These are phyloP conservation scores for Eueides isabella DNA, from an alignment of 1,140 invertebrate genomes.

Conservation along the genomic window DNA sequence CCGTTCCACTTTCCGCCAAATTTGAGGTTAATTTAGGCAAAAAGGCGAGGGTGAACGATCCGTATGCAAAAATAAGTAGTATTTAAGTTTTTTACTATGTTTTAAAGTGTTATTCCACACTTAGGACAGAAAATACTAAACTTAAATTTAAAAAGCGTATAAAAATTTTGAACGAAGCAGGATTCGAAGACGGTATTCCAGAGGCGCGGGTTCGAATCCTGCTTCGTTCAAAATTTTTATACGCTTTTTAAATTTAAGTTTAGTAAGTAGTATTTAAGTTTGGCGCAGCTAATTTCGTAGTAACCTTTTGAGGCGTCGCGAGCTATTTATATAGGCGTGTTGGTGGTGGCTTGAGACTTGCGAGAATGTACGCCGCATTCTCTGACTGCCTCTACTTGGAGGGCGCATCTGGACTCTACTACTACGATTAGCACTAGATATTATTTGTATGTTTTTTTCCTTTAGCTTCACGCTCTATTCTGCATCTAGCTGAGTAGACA, in stretches of 20 bases:
- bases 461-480: no score
- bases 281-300: conserved; percentile 66
- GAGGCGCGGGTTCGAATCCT: no score
- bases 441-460: neutral
- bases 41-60: conserved; percentile 3
- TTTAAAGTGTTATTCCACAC: no score
- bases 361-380: conserved; percentile 53
- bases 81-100: conserved; percentile 79
- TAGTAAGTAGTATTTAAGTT: conserved; percentile 74
- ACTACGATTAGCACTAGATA: neutral
- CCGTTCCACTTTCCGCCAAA: no score
- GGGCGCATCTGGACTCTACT: conserved; percentile 44
- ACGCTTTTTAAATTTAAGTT: no score
- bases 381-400: conserved; percentile 32
- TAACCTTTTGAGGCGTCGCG: conserved; percentile 66
- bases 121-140: no score
- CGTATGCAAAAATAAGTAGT: conserved; percentile 62
- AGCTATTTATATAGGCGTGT: conserved; percentile 55
- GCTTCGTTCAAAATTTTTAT: no score
- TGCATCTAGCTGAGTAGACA: no score
- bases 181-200: no score
- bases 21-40: no score
- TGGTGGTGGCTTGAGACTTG: conserved; percentile 20
- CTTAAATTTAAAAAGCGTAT: no score
- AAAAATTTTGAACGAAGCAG: no score